A percentile compares a stretch with the other conserved stretches of the same genome.
phyloP scores from a whole-genome alignment of 2,113 vertebrate species.

The Sorex fumeus region DNA sequence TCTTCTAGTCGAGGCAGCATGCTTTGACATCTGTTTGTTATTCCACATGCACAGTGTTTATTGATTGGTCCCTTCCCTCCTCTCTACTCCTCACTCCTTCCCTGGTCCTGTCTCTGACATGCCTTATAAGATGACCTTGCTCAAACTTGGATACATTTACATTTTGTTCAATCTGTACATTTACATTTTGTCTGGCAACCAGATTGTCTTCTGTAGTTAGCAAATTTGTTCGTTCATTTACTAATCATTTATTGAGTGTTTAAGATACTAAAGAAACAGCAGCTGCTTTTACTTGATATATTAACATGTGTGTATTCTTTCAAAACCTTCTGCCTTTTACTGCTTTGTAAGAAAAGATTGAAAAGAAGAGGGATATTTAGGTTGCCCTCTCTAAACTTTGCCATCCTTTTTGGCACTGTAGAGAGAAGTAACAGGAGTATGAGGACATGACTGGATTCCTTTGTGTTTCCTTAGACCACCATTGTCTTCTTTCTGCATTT shows the following conservation, averaged over 20 bases:
- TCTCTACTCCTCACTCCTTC: background rate
- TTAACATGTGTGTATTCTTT: background rate
- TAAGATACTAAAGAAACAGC: background rate
- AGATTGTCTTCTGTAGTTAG: background rate
- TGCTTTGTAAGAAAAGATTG: conserved; percentile 7
- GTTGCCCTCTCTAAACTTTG: background rate
- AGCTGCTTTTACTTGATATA: conserved; percentile 31
- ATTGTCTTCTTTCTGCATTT: background rate
- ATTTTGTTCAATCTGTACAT: background rate
- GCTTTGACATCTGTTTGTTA: background rate
- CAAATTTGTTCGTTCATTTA: background rate
- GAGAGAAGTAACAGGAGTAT: background rate
- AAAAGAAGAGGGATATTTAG: background rate
- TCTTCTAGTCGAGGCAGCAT: conserved; percentile 33
- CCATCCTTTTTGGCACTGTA: background rate
- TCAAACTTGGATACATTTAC: background rate
- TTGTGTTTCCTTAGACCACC: background rate
- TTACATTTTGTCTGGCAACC: conserved; percentile 31
- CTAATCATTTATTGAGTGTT: conserved; percentile 5
- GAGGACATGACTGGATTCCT: background rate
- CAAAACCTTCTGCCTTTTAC: background rate
- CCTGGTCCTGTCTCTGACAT: conserved; percentile 16
- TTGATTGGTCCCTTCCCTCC: background rate
- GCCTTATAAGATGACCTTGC: background rate
- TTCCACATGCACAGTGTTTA: background rate